A percentile compares a stretch with the other conserved stretches of the same genome.
These are phyloP conservation scores for Pelecanoides urinatrix DNA, from an alignment of 2,113 vertebrate species.

Conservation along the genomic window DNA sequence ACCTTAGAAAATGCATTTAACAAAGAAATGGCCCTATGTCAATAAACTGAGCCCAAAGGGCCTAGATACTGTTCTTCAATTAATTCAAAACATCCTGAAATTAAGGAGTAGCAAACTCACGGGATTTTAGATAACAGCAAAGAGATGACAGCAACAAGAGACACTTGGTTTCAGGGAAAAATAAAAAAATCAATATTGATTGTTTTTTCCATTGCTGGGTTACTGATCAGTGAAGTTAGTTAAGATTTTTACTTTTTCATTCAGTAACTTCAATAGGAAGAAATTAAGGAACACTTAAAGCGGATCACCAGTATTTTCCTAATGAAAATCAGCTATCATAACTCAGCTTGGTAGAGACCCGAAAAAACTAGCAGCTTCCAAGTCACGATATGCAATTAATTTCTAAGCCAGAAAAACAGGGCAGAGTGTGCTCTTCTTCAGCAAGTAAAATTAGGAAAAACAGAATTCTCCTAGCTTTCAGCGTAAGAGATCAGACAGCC, in stretches of 20 bases:
- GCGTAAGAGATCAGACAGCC: background rate
- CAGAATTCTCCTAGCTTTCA: background rate
- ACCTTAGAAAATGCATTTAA: background rate
- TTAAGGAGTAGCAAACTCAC: background rate
- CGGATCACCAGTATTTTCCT: background rate
- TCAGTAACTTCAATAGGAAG: background rate
- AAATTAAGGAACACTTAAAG: background rate
- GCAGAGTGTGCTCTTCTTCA: background rate
- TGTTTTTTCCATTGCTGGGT: background rate
- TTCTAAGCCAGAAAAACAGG: slow-evolving; percentile 7
- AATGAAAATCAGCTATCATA: background rate
- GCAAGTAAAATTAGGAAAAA: background rate
- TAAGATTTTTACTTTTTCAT: background rate
- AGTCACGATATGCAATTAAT: background rate
- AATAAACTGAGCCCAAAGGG: background rate
- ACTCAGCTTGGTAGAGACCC: background rate
- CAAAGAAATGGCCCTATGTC: background rate
- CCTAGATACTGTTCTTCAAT: background rate
- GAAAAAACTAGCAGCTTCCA: background rate
- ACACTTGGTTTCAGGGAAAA: background rate
- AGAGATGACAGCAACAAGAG: background rate
- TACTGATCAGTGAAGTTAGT: background rate
- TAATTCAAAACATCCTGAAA: background rate
- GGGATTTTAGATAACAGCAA: background rate
- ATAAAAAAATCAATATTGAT: background rate